phyloP scores from a whole-genome alignment of 2,888 invertebrate species.

The Girardia tigrina region DNA sequence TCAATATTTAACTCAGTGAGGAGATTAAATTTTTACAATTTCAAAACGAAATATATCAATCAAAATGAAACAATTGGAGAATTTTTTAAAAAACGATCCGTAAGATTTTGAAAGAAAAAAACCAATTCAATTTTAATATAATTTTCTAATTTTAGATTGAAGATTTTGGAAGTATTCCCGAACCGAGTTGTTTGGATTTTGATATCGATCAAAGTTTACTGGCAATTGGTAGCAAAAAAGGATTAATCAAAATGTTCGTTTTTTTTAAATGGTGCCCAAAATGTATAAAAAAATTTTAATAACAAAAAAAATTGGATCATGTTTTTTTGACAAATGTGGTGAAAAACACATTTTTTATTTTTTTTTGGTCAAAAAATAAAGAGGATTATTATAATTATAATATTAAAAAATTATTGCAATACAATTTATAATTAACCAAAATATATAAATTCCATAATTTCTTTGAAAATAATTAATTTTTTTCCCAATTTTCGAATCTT shows the following conservation, averaged over 20 bases:
- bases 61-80: slow-evolving; percentile 8
- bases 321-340: no score
- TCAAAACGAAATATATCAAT: slow-evolving; percentile 1
- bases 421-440: no score
- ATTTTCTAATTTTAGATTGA: neutral
- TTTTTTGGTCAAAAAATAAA: no score
- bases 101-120: neutral
- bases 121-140: neutral
- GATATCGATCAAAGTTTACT: neutral
- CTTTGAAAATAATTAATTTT: no score
- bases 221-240: slow-evolving; percentile 11
- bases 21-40: slow-evolving; percentile 9
- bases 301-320: no score
- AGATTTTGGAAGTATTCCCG: slow-evolving; percentile 14
- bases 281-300: no score
- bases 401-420: no score
- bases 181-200: slow-evolving; percentile 17
- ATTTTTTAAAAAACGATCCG: neutral
- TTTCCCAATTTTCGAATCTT: no score
- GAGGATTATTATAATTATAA: no score
- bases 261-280: no score
- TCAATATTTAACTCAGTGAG: neutral
- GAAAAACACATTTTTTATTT: no score
- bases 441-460: no score
- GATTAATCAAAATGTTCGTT: slow-evolving; percentile 11